A percentile compares a stretch with the other conserved stretches of the same genome.
phyloP scores from a whole-genome alignment of 2,797 vertebrate species.

The Myripristis murdjan region DNA sequence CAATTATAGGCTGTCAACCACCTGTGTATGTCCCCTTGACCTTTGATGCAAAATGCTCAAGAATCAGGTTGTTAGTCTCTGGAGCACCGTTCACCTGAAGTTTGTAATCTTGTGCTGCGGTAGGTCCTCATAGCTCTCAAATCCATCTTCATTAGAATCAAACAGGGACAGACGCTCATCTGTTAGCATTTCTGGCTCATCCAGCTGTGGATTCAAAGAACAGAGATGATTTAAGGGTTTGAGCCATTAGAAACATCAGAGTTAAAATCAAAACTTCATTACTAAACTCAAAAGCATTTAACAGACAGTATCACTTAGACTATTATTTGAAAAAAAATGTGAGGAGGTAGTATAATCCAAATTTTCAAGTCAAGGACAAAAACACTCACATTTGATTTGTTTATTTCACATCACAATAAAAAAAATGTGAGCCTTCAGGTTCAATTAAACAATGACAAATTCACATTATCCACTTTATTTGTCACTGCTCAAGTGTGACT shows the following conservation, averaged over 20 bases:
- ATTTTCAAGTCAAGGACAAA: too few species aligned
- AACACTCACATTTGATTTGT: too few species aligned
- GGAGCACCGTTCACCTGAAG: conserved; percentile 88
- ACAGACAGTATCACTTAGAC: not conserved
- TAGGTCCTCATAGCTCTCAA: conserved; percentile 95
- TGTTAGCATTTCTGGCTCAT: conserved; percentile 96
- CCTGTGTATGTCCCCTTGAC: not conserved
- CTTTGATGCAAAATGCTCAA: not conserved
- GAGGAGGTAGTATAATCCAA: too few species aligned
- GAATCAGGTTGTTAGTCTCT: not conserved
- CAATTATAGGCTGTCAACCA: not conserved
- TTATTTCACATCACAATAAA: too few species aligned
- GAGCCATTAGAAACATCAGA: not conserved
- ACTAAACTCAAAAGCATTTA: too few species aligned
- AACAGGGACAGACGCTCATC: conserved; percentile 95
- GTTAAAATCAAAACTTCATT: not conserved
- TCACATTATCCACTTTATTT: not conserved
- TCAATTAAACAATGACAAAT: too few species aligned
- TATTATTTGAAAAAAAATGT: too few species aligned
- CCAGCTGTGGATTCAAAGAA: conserved; percentile 83
- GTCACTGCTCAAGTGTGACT: not conserved
- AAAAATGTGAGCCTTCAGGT: too few species aligned
- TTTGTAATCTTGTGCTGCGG: conserved; percentile 96
- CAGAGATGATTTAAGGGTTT: not conserved
- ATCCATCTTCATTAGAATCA: conserved; percentile 94